These are phyloP conservation scores for Hipparchia sbordonii DNA, from an alignment of 2,888 invertebrate genomes.

Conservation along the genomic window DNA sequence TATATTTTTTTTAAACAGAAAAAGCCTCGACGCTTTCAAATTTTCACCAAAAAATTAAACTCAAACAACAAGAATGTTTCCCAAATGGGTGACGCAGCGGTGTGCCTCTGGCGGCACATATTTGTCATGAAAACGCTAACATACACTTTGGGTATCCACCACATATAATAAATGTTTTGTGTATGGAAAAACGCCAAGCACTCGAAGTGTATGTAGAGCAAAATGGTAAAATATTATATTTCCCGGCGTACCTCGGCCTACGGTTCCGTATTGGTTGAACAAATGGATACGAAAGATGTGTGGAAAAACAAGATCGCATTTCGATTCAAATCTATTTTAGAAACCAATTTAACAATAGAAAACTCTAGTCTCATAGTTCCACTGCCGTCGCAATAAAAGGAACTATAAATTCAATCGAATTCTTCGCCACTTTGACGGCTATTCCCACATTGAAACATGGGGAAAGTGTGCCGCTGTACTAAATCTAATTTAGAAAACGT, in stretches of 20 bases:
- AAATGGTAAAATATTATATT: slow-evolving; percentile 1
- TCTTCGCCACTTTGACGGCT: slow-evolving; percentile 61
- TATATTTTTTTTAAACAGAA: too few species aligned
- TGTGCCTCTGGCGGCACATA: background rate
- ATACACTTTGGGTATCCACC: slow-evolving; percentile 5
- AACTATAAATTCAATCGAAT: slow-evolving; percentile 66
- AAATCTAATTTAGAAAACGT: slow-evolving; percentile 65
- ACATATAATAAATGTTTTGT: background rate
- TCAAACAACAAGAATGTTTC: slow-evolving; percentile 21
- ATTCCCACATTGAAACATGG: slow-evolving; percentile 58
- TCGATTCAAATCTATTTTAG: slow-evolving; percentile 39
- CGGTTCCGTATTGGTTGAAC: background rate
- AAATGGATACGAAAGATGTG: slow-evolving; percentile 25
- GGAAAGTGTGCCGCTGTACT: slow-evolving; percentile 61
- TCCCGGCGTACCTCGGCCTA: background rate
- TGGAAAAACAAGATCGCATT: slow-evolving; percentile 35
- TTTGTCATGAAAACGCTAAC: slow-evolving; percentile 18
- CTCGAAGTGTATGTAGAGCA: background rate
- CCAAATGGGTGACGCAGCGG: slow-evolving; percentile 21
- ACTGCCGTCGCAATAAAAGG: slow-evolving; percentile 55
- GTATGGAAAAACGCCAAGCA: background rate
- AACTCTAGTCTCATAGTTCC: slow-evolving; percentile 42
- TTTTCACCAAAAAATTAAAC: slow-evolving; percentile 19
- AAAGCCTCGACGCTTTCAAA: background rate
- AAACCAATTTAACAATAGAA: slow-evolving; percentile 42